These are phyloP conservation scores for Lepidurus arcticus DNA, from an alignment of 1,140 invertebrate genomes.

Conservation along the genomic window DNA sequence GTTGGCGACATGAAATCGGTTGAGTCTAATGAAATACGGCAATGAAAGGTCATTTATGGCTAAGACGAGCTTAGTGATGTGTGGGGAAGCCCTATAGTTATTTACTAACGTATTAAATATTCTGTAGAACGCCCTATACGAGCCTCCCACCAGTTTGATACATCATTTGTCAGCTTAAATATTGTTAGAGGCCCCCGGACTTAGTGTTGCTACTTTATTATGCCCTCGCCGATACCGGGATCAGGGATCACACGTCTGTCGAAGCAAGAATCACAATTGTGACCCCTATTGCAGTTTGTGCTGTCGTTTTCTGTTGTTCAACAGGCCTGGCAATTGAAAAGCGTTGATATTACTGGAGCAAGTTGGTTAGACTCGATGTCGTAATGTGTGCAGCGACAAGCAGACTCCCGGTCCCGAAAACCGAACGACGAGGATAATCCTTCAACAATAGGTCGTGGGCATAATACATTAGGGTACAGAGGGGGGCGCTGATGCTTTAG, in stretches of 20 bases:
- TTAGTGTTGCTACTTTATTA: constrained; percentile 14
- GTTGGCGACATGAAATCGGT: background rate
- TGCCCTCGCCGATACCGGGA: background rate
- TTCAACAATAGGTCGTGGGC: background rate
- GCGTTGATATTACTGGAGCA: background rate
- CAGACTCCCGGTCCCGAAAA: background rate
- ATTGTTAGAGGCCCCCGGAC: background rate
- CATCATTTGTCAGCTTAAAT: constrained; percentile 19
- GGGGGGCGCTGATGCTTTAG: background rate
- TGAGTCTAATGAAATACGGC: background rate
- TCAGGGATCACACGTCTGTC: constrained; percentile 5
- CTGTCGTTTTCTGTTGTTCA: background rate
- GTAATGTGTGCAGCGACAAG: background rate
- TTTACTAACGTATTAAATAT: background rate
- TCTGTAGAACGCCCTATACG: background rate
- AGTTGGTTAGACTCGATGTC: background rate
- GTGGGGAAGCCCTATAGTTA: background rate
- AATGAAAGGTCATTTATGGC: background rate
- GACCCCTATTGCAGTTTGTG: background rate
- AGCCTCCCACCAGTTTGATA: constrained; percentile 2
- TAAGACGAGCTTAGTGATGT: background rate
- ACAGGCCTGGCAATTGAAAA: background rate
- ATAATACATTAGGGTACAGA: background rate
- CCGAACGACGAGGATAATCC: background rate
- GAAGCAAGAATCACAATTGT: background rate